Conservation (phyloP, 2,888 invertebrate species). For the Caenorhabditis japonica region DNA sequence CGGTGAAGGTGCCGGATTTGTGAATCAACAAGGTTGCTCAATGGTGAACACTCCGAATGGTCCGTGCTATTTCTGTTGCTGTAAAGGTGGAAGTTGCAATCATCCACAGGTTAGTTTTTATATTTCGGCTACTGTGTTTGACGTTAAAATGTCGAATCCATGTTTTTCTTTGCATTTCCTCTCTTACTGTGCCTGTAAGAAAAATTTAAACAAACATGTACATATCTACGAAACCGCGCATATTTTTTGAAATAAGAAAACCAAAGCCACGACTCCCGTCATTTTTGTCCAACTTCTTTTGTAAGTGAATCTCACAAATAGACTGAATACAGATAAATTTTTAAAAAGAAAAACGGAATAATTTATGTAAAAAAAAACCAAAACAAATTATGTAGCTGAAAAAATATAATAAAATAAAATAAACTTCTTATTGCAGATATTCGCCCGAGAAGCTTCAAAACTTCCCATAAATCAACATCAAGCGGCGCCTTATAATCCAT, state of each 20-base stretch:
- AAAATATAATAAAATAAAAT: background rate
- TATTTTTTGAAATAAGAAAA: no score
- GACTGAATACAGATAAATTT: no score
- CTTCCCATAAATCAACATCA: slow-evolving; percentile 41
- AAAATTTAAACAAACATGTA: no score
- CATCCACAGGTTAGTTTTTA: slow-evolving; percentile 40
- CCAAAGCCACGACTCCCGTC: no score
- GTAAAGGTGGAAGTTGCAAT: slow-evolving; percentile 57
- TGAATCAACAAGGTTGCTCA: slow-evolving; percentile 53
- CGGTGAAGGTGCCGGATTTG: slow-evolving; percentile 51
- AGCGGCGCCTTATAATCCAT: slow-evolving; percentile 29
- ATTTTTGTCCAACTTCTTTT: no score
- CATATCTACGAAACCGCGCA: no score
- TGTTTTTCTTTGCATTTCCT: no score
- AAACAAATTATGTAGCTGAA: no score
- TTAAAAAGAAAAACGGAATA: no score
- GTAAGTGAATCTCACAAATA: background rate
- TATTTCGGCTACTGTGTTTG: background rate
- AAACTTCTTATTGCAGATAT: slow-evolving; percentile 23
- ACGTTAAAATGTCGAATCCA: no score
- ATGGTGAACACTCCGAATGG: slow-evolving; percentile 54
- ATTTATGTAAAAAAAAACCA: no score
- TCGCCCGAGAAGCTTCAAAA: slow-evolving; percentile 56
- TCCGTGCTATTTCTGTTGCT: slow-evolving; percentile 55
- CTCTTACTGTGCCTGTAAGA: no score